Base-by-base conservation (phyloP, 92 coral and sea anemone species). In the Parazoanthus darwini region DNA sequence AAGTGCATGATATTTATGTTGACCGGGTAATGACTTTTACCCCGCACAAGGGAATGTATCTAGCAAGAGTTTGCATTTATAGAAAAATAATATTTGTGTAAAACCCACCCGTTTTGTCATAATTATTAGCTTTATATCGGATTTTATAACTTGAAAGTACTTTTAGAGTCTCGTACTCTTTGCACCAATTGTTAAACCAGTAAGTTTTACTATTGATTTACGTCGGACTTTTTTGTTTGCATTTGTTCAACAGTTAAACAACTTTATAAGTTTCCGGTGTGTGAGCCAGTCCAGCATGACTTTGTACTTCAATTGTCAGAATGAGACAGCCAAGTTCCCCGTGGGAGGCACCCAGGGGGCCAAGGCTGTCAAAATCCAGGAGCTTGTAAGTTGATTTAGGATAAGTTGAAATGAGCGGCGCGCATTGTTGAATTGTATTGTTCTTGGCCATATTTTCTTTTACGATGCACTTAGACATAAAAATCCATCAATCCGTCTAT, bases 301-400 rank as follows among this genome's bases (percentile, higher is more conserved):
- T 0, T 59, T 97, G 77, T 94, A 97, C 89, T 97, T 89, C 90
- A 95, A 67, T 86, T 96, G 96, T 80, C 95, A 94, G 81, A 91
- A 88, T 77, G 99, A 97, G 74, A 92, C 95, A 5, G 89, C 94
- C 38, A 97, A 97, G 88, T 88, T 94, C 48, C 94, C 90, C 33
- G 96, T 97, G 65, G 99, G 98, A 39, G 84, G 88, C 77, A 81
- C 90, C 9, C 91, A 90, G 44, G 98, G 95, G 50, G 93, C 92
- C 39, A 92, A 91, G 80, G 75, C 95, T 20, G 95, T 93, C 73
- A 93, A 88, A 14, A 82, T 95, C 37, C 85, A 90, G 76, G 95
- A 94, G 4, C 91, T 95, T 96, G 98, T 96, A 89, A 68, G 94
- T 74, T 10, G 25, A 4, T 5, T 5, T 14, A 8, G 0, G 4